Evolutionary conservation across 2,113 vertebrate species (phyloP), one percentile per base, ranked within the genome.

Genomic region (Saguinus imperator): DNA sequence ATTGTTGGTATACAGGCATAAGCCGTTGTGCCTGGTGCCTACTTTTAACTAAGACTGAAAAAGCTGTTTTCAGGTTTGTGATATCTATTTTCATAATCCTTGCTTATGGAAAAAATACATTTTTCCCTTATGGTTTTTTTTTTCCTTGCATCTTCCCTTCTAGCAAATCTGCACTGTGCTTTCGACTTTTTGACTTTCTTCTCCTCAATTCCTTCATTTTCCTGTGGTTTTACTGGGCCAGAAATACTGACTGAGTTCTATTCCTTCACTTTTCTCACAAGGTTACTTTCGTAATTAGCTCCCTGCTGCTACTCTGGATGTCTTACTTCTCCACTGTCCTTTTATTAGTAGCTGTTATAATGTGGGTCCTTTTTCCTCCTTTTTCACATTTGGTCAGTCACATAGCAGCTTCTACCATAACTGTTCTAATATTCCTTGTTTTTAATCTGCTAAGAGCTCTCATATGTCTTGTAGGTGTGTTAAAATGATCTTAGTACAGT

Each of bases 1-100:
- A 64, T 2, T 64, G 27, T 29, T 64, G 61, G 61, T 29, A 64
- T 52, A 52, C 16, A 52, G 52, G 52, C 52, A 52, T 64, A 27
- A 64, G 27, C 61, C 12, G 6, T 64, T 64, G 61, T 64, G 61
- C 61, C 27, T 64, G 27, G 61, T 64, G 58, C 58, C 58, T 64
- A 6, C 35, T 91, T 93, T 95, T 94, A 77, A 94, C 21, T 20
- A 82, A 48, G 21, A 43, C 40, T 68, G 48, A 93, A 58, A 85
- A 77, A 48, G 48, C n/a, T 43, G 3, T 3, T 72, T 89, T 93
- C 45, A 79, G 18, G 58, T 76, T 85, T 94, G n/a, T 94, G 10
- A 61, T 83, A 77, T 79, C 16, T 73, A 23, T 96, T 86, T 89
- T 70, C 12, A 16, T 84, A 58, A 66, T 8, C 4, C 5, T 1